Conservation (phyloP, 2,888 invertebrate species). For the Dendrolimus houi region DNA sequence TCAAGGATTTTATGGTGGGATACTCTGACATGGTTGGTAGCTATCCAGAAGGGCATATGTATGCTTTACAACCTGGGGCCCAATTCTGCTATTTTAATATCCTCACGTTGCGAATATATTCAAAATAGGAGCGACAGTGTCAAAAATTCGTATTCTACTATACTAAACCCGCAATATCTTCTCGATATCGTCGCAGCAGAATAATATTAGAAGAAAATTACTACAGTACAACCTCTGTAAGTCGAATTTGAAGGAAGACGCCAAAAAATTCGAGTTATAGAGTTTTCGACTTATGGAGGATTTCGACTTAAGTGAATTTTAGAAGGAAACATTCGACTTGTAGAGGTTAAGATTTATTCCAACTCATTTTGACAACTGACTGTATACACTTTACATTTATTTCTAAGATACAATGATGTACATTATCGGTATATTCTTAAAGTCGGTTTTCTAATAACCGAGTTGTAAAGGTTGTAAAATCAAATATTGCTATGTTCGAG, state of each 20-base stretch:
- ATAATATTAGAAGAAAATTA: no score
- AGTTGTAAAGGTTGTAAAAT: not conserved
- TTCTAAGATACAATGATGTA: not conserved
- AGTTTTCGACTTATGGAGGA: not conserved
- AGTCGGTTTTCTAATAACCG: not conserved
- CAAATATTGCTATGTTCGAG: not conserved
- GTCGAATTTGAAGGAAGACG: not conserved
- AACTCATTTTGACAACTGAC: not conserved
- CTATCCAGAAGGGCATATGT: no score
- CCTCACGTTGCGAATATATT: no score
- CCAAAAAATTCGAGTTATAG: not conserved
- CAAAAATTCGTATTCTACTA: no score
- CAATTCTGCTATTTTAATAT: no score
- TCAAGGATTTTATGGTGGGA: no score
- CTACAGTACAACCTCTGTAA: not conserved
- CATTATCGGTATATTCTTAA: not conserved
- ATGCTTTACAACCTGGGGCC: no score
- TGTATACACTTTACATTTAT: not conserved
- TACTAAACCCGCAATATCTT: no score
- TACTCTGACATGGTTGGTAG: no score
- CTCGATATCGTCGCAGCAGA: no score
- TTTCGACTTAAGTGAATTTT: not conserved
- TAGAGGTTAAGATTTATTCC: not conserved
- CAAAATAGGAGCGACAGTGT: no score
- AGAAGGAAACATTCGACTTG: not conserved